These are phyloP conservation scores for Lasioglossum morio DNA, from an alignment of 2,888 invertebrate species.

Conservation along the genomic window DNA sequence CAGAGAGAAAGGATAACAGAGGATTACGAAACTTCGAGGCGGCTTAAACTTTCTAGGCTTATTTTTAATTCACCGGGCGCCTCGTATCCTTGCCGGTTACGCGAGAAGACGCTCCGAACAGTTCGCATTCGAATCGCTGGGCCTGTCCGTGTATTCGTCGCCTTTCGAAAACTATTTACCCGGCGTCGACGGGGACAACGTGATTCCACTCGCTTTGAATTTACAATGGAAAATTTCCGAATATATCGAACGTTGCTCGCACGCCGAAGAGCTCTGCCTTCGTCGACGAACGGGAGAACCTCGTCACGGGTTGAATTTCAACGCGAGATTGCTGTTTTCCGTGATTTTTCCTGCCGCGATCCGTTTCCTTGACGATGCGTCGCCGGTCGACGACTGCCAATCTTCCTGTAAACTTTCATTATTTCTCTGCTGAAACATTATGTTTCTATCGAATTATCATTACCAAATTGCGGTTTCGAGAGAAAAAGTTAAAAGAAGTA, in stretches of 20 bases:
- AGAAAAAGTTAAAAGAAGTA: no score
- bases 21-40: conserved; percentile 45
- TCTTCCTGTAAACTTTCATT: not conserved
- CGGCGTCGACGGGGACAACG: conserved; percentile 20
- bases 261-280: not conserved
- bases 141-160: conserved; percentile 10
- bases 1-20: conserved; percentile 29
- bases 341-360: not conserved
- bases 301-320: conserved; percentile 12
- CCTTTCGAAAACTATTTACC: conserved; percentile 36
- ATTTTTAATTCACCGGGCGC: conserved; percentile 54
- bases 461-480: no score
- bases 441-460: no score
- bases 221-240: conserved; percentile 47
- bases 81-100: conserved; percentile 24
- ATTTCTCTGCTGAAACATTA: not conserved
- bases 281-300: not conserved
- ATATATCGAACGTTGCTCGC: conserved; percentile 35
- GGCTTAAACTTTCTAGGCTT: conserved; percentile 45
- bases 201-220: conserved; percentile 40
- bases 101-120: conserved; percentile 15
- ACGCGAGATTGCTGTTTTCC: not conserved
- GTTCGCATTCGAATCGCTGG: conserved; percentile 8
- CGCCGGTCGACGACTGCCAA: not conserved
- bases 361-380: not conserved